Base-by-base conservation (phyloP, 2,113 vertebrate species). In the Rhinopomastus cyanomelas region DNA sequence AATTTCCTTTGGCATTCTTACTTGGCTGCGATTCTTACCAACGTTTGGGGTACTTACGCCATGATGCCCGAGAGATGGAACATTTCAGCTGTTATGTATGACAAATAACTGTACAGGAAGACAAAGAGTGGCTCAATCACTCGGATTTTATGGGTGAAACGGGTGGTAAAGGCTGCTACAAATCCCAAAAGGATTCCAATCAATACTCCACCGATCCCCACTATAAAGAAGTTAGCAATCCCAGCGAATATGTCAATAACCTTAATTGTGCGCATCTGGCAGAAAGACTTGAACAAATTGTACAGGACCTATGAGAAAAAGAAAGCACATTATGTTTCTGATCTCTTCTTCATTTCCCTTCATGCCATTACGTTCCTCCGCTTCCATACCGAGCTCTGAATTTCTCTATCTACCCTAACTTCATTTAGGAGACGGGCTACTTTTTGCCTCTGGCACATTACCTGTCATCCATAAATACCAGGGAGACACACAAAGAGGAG, bases 111-210 rank as follows among this genome's bases (percentile, higher is more conserved):
- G 97, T 98, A 99, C 97, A 99, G 98, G 98, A 99, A 99, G 95
- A 99, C 98, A 95, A 99, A 99, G 66, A 99, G 98, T 2, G 99
- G 99, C 96, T 99, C 99, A 44, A 99, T 99, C 91, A 99, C 99
- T 75, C 98, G 93, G 85, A 99, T 98, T 90, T 97, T 99, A 94
- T 98, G 98, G 53, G 99, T 99, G 97, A 99, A 99, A 59, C 99
- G 98, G 2, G 99, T 99, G 87, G 98, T 99, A 95, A 99, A 99
- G 46, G 99, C 98, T 5, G 99, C 98, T 95, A 98, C 98, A 79
- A 99, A 99, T 92, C 99, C 99, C 85, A 99, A 98, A 91, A 99
- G 93, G 74, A 98, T 56, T 91, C 99, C 99, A 37, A 99, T 99
- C 74, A 98, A 92, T 76, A 99, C 97, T 49, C 99, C 99, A 11